These are phyloP conservation scores for Ptycholaimellus sp. DNA, from an alignment of 2,888 invertebrate species.

Conservation along the genomic window DNA sequence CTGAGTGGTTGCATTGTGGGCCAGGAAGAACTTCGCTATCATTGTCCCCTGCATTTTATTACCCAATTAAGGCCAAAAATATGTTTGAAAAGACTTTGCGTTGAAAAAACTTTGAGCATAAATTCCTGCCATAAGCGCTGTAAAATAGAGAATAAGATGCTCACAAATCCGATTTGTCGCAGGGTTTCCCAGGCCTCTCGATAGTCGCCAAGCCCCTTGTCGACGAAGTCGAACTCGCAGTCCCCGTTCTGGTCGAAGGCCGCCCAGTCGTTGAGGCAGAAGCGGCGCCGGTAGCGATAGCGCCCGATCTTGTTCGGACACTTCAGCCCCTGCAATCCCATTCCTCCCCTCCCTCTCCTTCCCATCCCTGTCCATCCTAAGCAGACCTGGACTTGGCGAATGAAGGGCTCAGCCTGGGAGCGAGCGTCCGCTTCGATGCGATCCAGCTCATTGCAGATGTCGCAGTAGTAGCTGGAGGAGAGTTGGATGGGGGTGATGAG, in stretches of 20 bases:
- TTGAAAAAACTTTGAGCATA: too few species aligned
- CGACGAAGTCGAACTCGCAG: slow-evolving; percentile 22
- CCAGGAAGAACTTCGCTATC: slow-evolving; percentile 22
- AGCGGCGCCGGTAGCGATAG: slow-evolving; percentile 19
- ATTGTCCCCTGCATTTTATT: slow-evolving; percentile 17
- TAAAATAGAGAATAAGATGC: slow-evolving; percentile 3
- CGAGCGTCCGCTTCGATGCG: too few species aligned
- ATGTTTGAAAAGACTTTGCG: too few species aligned
- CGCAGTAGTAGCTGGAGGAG: slow-evolving; percentile 21
- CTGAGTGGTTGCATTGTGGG: slow-evolving; percentile 23
- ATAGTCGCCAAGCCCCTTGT: slow-evolving; percentile 13
- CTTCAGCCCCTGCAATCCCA: slow-evolving; percentile 15
- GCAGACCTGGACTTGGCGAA: too few species aligned
- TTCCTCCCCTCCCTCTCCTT: slow-evolving; percentile 4
- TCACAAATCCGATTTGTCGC: slow-evolving; percentile 23
- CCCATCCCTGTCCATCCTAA: slow-evolving; percentile 17
- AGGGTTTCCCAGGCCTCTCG: slow-evolving; percentile 19
- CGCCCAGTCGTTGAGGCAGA: slow-evolving; percentile 25
- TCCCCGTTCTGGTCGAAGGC: slow-evolving; percentile 22
- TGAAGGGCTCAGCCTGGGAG: background rate
- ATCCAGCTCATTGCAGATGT: slow-evolving; percentile 21
- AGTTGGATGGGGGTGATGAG: background rate
- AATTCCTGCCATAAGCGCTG: too few species aligned
- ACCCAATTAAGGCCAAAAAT: background rate
- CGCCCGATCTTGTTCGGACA: slow-evolving; percentile 19